Evolutionary conservation across 2,888 invertebrate species (phyloP), one percentile per base, ranked within the genome.

Genomic region (Cephonodes hylas): DNA sequence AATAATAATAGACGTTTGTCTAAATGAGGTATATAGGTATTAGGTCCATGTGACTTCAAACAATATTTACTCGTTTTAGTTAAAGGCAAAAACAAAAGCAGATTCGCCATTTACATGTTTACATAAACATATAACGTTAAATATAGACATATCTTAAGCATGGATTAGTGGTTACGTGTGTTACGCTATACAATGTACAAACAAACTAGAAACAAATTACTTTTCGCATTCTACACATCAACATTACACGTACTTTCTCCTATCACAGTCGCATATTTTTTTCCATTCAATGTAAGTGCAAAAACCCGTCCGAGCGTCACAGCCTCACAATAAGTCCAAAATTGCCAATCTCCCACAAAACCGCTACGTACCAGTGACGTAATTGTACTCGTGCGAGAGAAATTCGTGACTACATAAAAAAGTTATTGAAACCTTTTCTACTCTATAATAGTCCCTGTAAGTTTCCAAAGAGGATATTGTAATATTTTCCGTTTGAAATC

Each of bases 321-420:
- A 6, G 23, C 25, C 20, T 18, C 27, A n/a, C 44, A 59, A 42
- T 59, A 25, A 25, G 25, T 25, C 22, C 42, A 42, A 59, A 57
- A 59, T 59, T 59, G 58, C 15, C 58, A 59, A 59, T 59, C 44
- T 27, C 15, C 25, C 15, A n/a, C 48, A 27, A 48, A 53, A 53
- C 53, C 53, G 23, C 45, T 45, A 22, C 22, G 45, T 45, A 3
- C n/a, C n/a, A 38, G 27, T 53, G 27, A 15, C 27, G 10, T 20
- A 53, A 31, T 27, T 8, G 31, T 22, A 23, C 31, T 31, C 53
- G 31, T 53, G 53, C 10, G 31, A 15, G 31, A 53, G 27, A 53
- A 53, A 31, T 53, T 31, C 53, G 31, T 18, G 53, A 18, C 27
- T 31, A 15, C 20, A 20, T n/a, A 44, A 18, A 48, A 44, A 48